phyloP scores from a whole-genome alignment of 2,888 invertebrate genomes.

The Diarsia dahlii region DNA sequence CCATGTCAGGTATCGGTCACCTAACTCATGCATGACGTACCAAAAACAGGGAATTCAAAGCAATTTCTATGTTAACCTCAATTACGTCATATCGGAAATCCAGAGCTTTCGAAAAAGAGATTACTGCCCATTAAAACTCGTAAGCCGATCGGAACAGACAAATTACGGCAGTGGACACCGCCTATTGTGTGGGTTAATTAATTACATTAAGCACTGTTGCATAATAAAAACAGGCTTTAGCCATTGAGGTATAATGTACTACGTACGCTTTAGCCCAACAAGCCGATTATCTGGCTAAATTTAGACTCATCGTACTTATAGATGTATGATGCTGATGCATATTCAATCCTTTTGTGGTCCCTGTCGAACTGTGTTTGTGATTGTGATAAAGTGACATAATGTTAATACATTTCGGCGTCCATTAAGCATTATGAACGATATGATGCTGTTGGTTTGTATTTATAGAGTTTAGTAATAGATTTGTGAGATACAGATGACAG shows the following conservation, averaged over 20 bases:
- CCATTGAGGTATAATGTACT: too few relatives aligned
- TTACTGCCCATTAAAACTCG: conserved; percentile 45
- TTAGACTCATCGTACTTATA: conserved; percentile 25
- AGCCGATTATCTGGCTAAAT: conserved; percentile 46
- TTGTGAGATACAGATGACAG: conserved; percentile 2
- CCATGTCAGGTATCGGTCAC: neutral
- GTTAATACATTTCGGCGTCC: neutral
- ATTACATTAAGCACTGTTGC: conserved; percentile 27
- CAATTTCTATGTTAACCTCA: neutral
- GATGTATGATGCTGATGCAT: conserved; percentile 20
- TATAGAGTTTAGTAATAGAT: conserved; percentile 7
- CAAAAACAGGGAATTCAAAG: conserved; percentile 26
- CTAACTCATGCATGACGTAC: conserved; percentile 34
- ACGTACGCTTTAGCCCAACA: neutral
- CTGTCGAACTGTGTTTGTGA: conserved; percentile 15
- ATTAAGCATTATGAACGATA: conserved; percentile 7
- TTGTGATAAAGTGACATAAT: conserved; percentile 25
- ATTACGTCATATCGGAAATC: conserved; percentile 38
- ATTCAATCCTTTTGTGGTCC: conserved; percentile 19
- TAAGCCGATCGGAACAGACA: conserved; percentile 33
- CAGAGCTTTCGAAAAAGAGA: conserved; percentile 21
- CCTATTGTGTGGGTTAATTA: conserved; percentile 15
- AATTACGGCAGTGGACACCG: conserved; percentile 4
- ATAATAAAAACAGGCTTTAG: too few relatives aligned
- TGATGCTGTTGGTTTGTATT: conserved; percentile 1